Evolutionary conservation across 2,797 vertebrate genomes (phyloP), one percentile per base, ranked within the genome.

Genomic region (Coregonus ussuriensis): DNA sequence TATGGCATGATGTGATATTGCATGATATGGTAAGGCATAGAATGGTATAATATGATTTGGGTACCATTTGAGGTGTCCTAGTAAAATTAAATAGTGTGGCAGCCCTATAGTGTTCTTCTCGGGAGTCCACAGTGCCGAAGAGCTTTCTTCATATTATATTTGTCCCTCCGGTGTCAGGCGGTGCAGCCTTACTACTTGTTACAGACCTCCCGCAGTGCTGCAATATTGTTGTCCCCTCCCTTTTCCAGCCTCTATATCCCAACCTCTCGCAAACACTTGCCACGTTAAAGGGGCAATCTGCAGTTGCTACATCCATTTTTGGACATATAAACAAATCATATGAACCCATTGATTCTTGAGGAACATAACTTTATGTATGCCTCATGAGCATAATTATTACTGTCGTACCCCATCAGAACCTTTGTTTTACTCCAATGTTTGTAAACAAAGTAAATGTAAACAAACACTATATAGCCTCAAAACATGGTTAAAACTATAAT

Each of bases 181-280:
- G 4, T 62, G 25, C 59, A 63, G 25, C 59, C 59, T 25, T 29
- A 25, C 25, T 63, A 63, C 21, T 25, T 9, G 21, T 25, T 63
- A 63, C 59, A 63, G 21, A 25, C 25, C 21, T 63, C 59, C 13
- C 14, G 16, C 67, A 69, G 33, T 41, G 33, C 5, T 41, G 7
- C 71, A 72, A 82, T 74, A 82, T 14, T 68, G 68, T 79, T 71
- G 68, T 21, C 41, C 52, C 18, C 29, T 54, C 78, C 52, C 37
- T 69, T 76, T 63, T 63, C 31, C 68, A 72, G 78, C 21, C 76
- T 77, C 82, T 86, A 71, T 54, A 71, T 31, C 21, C 16, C 13
- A n/a, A 31, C 29, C 6, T 47, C 71, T 47, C 4, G 62, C 66
- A 25, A 6, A 69, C 35, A 47, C 63, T 52, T 53, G 62, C n/a